Evolutionary conservation across 2,113 vertebrate genomes (phyloP).

Genomic region (Sylvilagus bachmani): DNA sequence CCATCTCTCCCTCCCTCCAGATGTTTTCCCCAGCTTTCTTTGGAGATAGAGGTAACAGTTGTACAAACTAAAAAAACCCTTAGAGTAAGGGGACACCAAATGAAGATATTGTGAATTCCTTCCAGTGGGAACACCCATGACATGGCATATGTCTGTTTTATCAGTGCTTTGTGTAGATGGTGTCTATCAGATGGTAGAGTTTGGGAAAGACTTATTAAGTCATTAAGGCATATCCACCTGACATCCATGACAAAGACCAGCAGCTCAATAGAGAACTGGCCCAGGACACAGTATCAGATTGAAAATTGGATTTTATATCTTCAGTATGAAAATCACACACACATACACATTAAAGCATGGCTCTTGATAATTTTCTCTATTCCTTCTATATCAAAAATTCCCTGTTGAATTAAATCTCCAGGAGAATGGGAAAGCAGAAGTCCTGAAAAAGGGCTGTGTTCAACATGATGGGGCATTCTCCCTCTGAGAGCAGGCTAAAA

Average conservation of each 20-base stretch:
- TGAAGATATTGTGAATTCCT: background rate
- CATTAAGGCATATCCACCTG: conserved; percentile 8
- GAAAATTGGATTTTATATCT: background rate
- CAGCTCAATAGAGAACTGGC: background rate
- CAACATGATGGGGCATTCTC: background rate
- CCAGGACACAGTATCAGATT: background rate
- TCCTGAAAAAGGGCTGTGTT: background rate
- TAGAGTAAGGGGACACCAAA: background rate
- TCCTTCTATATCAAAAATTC: background rate
- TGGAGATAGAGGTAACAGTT: background rate
- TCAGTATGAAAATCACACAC: background rate
- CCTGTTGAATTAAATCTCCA: background rate
- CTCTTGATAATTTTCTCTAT: background rate
- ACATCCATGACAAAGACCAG: background rate
- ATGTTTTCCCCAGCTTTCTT: background rate
- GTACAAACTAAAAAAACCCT: background rate
- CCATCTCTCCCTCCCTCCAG: background rate
- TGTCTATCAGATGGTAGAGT: background rate
- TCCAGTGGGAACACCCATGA: background rate
- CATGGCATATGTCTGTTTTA: background rate
- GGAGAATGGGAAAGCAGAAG: background rate
- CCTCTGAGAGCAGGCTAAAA: background rate
- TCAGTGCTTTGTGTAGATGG: background rate
- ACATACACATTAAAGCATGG: background rate
- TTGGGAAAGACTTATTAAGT: background rate